Evolutionary conservation across 2,888 invertebrate genomes (phyloP), one percentile per base, ranked within the genome.

Genomic region (Amblyteles armatorius): DNA sequence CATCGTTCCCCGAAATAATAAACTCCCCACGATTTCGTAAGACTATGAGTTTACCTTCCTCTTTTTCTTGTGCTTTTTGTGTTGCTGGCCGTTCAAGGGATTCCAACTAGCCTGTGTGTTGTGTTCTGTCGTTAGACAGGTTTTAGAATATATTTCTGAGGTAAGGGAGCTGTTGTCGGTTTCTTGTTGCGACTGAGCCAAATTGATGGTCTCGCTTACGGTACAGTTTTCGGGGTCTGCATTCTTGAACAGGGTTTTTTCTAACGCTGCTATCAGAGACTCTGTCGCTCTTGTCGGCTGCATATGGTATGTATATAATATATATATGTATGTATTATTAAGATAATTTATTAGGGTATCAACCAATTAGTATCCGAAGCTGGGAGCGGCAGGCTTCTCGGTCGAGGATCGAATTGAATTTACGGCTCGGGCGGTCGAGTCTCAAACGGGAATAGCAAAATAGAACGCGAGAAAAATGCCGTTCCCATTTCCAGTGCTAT

Each of bases 21-120:
- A 67, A 82, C 29, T 78, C 63, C 48, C 13, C 36, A 82, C 69
- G 67, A 74, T 69, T 80, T 69, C 63, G 36, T 84, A 79, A 48
- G 36, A 82, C 29, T 86, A 85, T 79, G 79, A 84, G 72, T 88
- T 93, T 93, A 93, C 93, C 93, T 93, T 93, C 92, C 92, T 91
- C 88, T 92, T 93, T 93, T 92, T 93, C 93, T 93, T 93, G 93
- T 91, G 89, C 88, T 92, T 93, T 93, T 93, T 93, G 88, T 91
- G 90, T 89, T 91, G 93, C 89, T 92, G 92, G 85, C 91, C 90
- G 88, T 90, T 91, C 90, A 91, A 89, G 79, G 92, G 89, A 86
- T 91, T 92, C 90, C 92, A 90, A 90, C 89, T 91, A 92, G 91
- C 90, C 91, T 92, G 90, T 88, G 89, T 90, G 87, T 92, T 90